Conservation (phyloP, 2,888 invertebrate species). For the Eubasilissa splendida region DNA sequence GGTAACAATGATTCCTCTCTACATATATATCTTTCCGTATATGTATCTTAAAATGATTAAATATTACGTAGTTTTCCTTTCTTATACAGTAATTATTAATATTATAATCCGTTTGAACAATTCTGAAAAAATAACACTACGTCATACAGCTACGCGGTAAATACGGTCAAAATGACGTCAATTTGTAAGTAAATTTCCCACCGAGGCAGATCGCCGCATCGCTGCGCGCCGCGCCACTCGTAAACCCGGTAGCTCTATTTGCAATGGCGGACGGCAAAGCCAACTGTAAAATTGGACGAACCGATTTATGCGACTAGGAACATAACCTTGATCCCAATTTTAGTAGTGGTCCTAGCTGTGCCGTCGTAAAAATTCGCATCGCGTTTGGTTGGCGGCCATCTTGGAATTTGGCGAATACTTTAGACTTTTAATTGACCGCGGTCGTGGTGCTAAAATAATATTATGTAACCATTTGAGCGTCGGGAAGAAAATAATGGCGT, state of each 20-base stretch:
- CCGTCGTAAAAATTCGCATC: constrained; percentile 6
- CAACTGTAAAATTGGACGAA: constrained; percentile 12
- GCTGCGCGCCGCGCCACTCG: not conserved
- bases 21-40: no score
- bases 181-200: not conserved
- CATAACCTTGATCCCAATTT: constrained; percentile 22
- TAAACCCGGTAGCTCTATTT: not conserved
- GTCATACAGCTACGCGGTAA: no score
- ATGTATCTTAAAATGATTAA: no score
- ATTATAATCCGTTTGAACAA: no score
- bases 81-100: no score
- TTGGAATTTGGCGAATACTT: constrained; percentile 3
- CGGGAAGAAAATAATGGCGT: no score
- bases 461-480: no score
- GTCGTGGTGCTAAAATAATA: not conserved
- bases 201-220: not conserved
- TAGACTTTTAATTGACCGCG: not conserved
- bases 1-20: no score
- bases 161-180: no score
- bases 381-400: not conserved
- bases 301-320: not conserved
- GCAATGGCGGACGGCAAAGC: constrained; percentile 1
- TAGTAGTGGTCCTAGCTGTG: constrained; percentile 4
- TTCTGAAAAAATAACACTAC: no score
- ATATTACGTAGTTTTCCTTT: no score